These are phyloP conservation scores for Toxonevra muliebris DNA, from an alignment of 2,888 invertebrate genomes.

Conservation along the genomic window DNA sequence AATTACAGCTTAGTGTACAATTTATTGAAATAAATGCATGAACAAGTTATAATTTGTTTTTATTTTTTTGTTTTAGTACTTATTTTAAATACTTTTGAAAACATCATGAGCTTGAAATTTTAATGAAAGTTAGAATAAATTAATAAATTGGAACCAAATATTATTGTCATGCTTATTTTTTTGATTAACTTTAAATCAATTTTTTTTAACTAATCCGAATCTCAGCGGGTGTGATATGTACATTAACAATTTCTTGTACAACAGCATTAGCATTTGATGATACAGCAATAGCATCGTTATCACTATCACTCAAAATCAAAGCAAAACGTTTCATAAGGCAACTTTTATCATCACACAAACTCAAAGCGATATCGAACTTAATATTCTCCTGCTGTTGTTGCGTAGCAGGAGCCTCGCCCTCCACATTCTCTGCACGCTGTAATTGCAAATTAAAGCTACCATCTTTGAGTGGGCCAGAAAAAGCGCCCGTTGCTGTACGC, in stretches of 20 bases:
- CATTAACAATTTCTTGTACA: constrained; percentile 36
- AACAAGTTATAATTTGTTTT: no score
- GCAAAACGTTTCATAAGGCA: constrained; percentile 53
- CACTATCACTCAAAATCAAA: constrained; percentile 41
- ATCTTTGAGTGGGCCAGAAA: constrained; percentile 40
- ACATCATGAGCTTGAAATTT: no score
- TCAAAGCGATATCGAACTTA: constrained; percentile 50
- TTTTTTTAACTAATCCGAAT: constrained; percentile 26
- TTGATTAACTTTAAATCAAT: no score
- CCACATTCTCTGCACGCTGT: constrained; percentile 33
- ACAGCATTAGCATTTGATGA: not conserved
- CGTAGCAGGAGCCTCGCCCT: constrained; percentile 10
- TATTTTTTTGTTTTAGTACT: no score
- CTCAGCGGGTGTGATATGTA: constrained; percentile 39
- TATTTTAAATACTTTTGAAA: no score
- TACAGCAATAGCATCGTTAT: not conserved
- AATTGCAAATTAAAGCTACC: constrained; percentile 42
- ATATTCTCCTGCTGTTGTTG: constrained; percentile 32
- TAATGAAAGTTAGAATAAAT: no score
- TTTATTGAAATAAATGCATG: no score
- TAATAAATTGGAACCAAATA: no score
- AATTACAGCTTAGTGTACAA: no score
- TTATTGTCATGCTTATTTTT: no score
- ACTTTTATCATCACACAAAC: constrained; percentile 50
- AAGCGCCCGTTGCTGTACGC: constrained; percentile 31